phyloP scores from a whole-genome alignment of 2,888 invertebrate species.

The Theretra japonica region DNA sequence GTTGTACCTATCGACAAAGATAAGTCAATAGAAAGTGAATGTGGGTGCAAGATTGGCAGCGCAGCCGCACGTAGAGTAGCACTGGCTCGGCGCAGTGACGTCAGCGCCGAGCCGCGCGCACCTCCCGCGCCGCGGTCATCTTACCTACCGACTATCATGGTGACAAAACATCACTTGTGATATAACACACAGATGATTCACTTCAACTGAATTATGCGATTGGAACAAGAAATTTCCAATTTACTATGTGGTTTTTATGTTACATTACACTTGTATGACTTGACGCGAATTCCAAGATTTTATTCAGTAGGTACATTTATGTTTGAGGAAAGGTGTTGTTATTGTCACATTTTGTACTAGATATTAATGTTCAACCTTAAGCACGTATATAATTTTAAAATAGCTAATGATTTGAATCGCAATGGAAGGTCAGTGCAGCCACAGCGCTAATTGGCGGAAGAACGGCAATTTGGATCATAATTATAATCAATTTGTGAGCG shows the following conservation, averaged over 20 bases:
- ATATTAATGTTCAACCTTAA: too few relatives aligned
- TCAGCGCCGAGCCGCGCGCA: slow-evolving; percentile 39
- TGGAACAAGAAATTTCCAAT: neutral
- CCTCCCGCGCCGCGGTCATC: slow-evolving; percentile 40
- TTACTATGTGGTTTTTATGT: neutral
- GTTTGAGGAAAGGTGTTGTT: too few relatives aligned
- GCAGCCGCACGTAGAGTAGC: slow-evolving; percentile 43
- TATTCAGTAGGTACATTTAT: too few relatives aligned
- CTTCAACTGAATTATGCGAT: neutral
- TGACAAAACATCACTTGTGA: slow-evolving; percentile 36
- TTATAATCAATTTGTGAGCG: slow-evolving; percentile 61
- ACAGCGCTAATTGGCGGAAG: slow-evolving; percentile 56
- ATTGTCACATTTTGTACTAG: too few relatives aligned
- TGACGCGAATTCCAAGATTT: neutral
- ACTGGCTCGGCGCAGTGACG: slow-evolving; percentile 45
- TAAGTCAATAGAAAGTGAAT: slow-evolving; percentile 71
- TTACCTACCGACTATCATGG: slow-evolving; percentile 33
- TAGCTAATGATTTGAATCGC: slow-evolving; percentile 16
- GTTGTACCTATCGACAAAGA: slow-evolving; percentile 53
- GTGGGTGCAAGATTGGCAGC: slow-evolving; percentile 58
- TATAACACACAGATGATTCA: slow-evolving; percentile 43
- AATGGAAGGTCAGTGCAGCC: slow-evolving; percentile 34
- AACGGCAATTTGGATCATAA: slow-evolving; percentile 61
- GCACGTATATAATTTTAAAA: neutral
- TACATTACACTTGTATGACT: neutral